phyloP scores from a whole-genome alignment of 2,113 vertebrate species.

The Otolemur garnettii region DNA sequence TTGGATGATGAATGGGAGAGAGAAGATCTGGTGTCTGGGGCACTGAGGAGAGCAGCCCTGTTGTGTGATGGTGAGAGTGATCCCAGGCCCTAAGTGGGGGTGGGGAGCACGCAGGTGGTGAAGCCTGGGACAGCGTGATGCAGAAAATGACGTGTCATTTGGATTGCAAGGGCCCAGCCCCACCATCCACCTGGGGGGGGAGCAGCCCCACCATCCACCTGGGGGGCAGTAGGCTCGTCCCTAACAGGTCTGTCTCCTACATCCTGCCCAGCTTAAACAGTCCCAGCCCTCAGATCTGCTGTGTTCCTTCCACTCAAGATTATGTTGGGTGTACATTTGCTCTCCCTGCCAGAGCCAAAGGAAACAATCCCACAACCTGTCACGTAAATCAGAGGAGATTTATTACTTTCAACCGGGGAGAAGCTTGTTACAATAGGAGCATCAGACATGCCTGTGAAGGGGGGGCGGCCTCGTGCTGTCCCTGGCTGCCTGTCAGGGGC shows the following conservation, averaged over 20 bases:
- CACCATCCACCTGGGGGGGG: background rate
- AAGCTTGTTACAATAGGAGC: background rate
- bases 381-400: conserved; percentile 39
- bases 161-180: background rate
- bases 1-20: background rate
- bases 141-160: background rate
- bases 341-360: conserved; percentile 22
- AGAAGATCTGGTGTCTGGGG: background rate
- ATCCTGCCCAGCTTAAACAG: background rate
- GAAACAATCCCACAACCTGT: conserved; percentile 27
- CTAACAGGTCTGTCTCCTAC: background rate
- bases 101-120: background rate
- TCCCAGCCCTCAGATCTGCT: background rate
- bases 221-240: background rate
- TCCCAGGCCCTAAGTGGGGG: background rate
- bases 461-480: background rate
- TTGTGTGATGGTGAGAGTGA: too few species aligned
- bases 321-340: conserved; percentile 2
- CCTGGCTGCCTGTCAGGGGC: background rate
- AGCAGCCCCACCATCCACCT: background rate
- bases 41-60: background rate
- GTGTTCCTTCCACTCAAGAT: background rate
- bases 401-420: conserved; percentile 40
- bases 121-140: background rate
- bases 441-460: background rate